phyloP scores from a whole-genome alignment of 1,140 invertebrate genomes.

The Ostrea denselamellosa region DNA sequence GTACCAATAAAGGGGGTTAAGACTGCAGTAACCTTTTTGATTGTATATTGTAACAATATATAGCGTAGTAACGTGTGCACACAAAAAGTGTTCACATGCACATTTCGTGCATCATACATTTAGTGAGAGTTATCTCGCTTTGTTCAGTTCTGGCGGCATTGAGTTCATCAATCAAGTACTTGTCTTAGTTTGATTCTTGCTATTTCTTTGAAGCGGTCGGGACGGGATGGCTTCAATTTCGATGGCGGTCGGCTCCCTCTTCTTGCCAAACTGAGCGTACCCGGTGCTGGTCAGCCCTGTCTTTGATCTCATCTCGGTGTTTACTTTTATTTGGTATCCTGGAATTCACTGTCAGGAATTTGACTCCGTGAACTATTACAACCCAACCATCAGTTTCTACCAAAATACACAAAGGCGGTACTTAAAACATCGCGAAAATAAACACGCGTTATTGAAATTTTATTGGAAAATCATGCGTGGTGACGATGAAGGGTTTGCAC shows the following conservation, averaged over 20 bases:
- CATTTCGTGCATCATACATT: no score
- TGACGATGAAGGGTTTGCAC: no score
- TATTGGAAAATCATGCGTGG: neutral
- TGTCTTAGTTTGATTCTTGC: neutral
- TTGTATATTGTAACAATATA: no score
- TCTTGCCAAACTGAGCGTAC: neutral
- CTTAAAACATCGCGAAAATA: neutral
- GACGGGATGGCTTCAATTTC: slow-evolving; percentile 3
- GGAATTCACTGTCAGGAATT: neutral
- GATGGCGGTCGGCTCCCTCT: neutral
- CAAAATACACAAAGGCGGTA: slow-evolving; percentile 26
- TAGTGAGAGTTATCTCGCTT: no score
- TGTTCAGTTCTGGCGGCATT: no score
- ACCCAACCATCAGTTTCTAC: neutral
- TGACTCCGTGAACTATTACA: slow-evolving; percentile 20
- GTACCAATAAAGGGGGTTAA: no score
- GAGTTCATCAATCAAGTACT: no score
- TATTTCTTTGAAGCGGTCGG: slow-evolving; percentile 2
- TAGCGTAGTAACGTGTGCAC: no score
- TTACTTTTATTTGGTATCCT: slow-evolving; percentile 1
- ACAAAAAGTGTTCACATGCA: no score
- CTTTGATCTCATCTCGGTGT: neutral
- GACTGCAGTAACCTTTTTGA: no score
- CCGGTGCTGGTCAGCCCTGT: neutral
- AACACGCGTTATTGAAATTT: neutral